A percentile compares a stretch with the other conserved stretches of the same genome.
phyloP scores from a whole-genome alignment of 2,888 invertebrate genomes.

The Rhaphigaster nebulosa region DNA sequence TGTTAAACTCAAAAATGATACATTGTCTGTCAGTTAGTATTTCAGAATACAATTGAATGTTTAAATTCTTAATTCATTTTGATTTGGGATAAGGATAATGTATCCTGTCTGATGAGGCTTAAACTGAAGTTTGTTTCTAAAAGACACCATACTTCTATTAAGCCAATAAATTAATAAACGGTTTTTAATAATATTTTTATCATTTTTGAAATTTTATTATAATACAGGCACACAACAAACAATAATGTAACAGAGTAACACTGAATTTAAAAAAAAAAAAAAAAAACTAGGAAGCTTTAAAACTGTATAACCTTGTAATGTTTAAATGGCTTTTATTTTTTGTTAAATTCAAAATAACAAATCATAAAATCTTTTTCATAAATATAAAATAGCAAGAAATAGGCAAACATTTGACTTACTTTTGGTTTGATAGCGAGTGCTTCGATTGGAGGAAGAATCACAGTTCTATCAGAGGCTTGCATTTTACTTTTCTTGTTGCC shows the following conservation, averaged over 20 bases:
- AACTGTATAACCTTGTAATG: not conserved
- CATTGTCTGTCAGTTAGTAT: too few relatives aligned
- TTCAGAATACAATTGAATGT: too few relatives aligned
- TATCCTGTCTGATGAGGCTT: too few relatives aligned
- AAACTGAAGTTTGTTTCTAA: too few relatives aligned
- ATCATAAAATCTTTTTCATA: too few relatives aligned
- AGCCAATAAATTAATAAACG: too few relatives aligned
- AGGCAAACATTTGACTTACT: conserved; percentile 56
- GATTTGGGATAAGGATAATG: too few relatives aligned
- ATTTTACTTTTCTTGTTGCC: conserved; percentile 18
- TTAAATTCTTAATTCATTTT: too few relatives aligned
- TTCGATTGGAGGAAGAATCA: conserved; percentile 64
- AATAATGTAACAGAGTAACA: not conserved
- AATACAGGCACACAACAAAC: not conserved
- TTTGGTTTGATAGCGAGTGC: conserved; percentile 62
- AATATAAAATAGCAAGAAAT: not conserved
- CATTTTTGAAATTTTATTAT: too few relatives aligned
- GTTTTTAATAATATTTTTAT: too few relatives aligned
- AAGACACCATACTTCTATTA: too few relatives aligned
- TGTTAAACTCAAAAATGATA: too few relatives aligned
- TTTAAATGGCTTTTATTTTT: not conserved
- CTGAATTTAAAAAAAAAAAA: not conserved
- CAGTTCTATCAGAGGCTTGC: conserved; percentile 49
- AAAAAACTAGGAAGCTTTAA: not conserved
- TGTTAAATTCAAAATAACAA: not conserved